A percentile compares a stretch with the other conserved stretches of the same genome.
Evolutionary conservation across 2,888 invertebrate genomes (phyloP).

Genomic region (Graphium colonna): DNA sequence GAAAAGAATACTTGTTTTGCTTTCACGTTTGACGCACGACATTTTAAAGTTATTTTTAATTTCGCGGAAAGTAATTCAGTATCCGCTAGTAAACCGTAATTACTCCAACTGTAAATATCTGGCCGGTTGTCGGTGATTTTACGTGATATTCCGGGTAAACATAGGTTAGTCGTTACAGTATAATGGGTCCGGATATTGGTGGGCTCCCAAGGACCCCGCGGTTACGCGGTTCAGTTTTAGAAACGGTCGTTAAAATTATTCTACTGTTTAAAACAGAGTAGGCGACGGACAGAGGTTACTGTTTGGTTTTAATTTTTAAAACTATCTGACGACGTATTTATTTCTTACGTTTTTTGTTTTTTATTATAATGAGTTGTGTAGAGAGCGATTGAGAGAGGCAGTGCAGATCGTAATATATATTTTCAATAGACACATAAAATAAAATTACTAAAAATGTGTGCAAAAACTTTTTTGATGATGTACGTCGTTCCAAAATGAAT

Average conservation of each 20-base stretch:
- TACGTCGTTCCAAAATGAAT: no score
- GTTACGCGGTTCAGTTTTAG: conserved; percentile 39
- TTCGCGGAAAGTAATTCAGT: not conserved
- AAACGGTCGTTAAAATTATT: conserved; percentile 37
- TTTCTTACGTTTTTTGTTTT: no score
- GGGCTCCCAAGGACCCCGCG: conserved; percentile 42
- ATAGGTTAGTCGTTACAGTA: conserved; percentile 27
- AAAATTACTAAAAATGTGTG: no score
- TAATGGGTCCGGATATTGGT: conserved; percentile 35
- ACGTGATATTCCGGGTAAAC: conserved; percentile 16
- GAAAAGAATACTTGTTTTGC: not conserved
- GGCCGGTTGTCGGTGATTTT: not conserved
- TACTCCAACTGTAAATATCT: no score
- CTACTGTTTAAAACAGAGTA: conserved; percentile 24
- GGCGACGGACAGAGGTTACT: not conserved
- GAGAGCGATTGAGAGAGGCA: not conserved
- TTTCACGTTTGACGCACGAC: no score
- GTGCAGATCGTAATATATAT: no score
- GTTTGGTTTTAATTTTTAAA: not conserved
- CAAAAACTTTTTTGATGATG: no score
- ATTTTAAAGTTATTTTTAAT: no score
- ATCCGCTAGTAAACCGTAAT: no score
- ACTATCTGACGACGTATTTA: no score
- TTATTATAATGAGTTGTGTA: not conserved
- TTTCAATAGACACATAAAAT: no score